Base-by-base conservation (phyloP, 2,888 invertebrate species). In the Drosophila percnosoma region DNA sequence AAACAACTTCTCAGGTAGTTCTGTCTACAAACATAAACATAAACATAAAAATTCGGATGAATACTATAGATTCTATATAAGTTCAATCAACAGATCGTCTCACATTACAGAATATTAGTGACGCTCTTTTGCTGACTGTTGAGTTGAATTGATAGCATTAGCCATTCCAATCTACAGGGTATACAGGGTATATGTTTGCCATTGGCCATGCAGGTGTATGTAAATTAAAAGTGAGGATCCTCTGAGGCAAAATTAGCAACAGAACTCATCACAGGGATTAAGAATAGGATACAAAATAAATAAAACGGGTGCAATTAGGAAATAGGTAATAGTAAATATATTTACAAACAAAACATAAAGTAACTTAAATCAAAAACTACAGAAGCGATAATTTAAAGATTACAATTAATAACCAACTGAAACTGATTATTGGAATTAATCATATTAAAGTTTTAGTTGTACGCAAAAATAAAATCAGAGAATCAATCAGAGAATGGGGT, bases 261-360 rank as follows among this genome's bases (percentile, higher is more conserved):
- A 53, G 29, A 62, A 45, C 48, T 75, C 78, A 71, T 31, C 66
- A 63, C 58, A 70, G 52, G 34, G 24, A 64, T 60, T 58, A 54
- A 53, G 34, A 53, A 48, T 59, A 36, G 48, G 31, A 49, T 11
- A 29, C 27, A 38, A 38, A 57, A 42, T 38, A 77, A 81, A 68
- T 72, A 63, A 83, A 61, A 73, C 82, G 64, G 78, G 62, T 68
- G 65, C 80, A 52, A 52, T 79, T 78, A 78, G 63, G 38, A 49
- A 68, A 75, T 48, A 68, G 59, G 34, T 29, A 42, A 59, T 51
- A 55, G 61, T 60, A 60, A 80, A 72, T 82, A 78, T 78, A 82
- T 72, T 72, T 75, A 75, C 72, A 72, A 65, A 82, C 45, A 63
- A 63, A 74, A 87, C 64, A 59, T 36, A 65, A 63, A 67, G 54